phyloP scores from a whole-genome alignment of 1,140 invertebrate genomes.

The Pteromalus puparum region DNA sequence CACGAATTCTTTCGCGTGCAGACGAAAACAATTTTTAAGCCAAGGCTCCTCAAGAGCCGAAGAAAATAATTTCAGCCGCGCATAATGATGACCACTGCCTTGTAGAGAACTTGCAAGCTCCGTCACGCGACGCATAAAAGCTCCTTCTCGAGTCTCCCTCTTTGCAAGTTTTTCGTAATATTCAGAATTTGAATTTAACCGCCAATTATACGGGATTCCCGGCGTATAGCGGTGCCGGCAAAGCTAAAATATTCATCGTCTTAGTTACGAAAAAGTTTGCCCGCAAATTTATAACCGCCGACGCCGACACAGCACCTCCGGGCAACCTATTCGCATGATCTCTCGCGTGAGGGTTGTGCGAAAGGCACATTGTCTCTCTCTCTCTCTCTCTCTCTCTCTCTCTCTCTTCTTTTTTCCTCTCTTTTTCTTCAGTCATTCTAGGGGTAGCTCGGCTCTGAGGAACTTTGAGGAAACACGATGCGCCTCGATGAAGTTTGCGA shows the following conservation, averaged over 20 bases:
- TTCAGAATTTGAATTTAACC: conserved; percentile 72
- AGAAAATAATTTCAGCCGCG: conserved; percentile 41
- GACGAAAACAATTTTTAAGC: conserved; percentile 35
- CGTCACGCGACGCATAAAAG: conserved; percentile 40
- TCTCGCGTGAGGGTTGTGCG: background rate
- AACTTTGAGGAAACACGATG: conserved; percentile 22
- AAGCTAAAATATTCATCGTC: conserved; percentile 72
- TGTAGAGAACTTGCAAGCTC: background rate
- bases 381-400: background rate
- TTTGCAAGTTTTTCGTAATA: conserved; percentile 71
- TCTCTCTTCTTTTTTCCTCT: background rate
- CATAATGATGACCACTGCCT: conserved; percentile 41
- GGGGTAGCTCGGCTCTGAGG: background rate
- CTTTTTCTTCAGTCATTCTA: conserved; percentile 33
- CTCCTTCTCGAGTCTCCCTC: conserved; percentile 15
- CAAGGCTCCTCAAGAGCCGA: background rate
- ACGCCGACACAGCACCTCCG: no score
- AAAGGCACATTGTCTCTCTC: conserved; percentile 25
- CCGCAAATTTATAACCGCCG: conserved; percentile 66
- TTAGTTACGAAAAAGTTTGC: conserved; percentile 69
- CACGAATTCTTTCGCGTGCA: conserved; percentile 34
- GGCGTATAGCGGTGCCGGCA: conserved; percentile 46
- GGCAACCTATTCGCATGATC: conserved; percentile 56
- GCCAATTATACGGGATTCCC: conserved; percentile 67
- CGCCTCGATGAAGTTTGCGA: background rate